phyloP scores from a whole-genome alignment of 1,140 invertebrate species.

The Sycophila sp. region DNA sequence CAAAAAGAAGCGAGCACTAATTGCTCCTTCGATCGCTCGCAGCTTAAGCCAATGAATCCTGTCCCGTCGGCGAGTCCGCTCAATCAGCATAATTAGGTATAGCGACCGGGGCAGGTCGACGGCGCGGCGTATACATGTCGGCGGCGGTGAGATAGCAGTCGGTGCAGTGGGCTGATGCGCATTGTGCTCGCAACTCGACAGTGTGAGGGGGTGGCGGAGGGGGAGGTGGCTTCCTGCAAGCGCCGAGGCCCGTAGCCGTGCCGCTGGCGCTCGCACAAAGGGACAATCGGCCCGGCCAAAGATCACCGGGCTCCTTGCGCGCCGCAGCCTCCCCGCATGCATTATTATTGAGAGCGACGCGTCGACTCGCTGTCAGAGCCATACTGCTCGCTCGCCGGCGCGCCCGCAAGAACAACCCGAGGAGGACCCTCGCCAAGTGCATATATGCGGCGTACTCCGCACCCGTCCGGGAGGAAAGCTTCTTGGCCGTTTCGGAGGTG shows the following conservation, averaged over 20 bases:
- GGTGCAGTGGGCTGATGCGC: not conserved
- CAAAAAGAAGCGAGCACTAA: not conserved
- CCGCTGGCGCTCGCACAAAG: slow-evolving; percentile 11
- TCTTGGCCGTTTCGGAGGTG: no score
- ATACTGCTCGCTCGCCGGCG: not conserved
- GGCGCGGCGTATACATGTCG: not conserved
- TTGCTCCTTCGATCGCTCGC: not conserved
- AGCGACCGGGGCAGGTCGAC: not conserved
- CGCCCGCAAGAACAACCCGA: not conserved
- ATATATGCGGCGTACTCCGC: not conserved
- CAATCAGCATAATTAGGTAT: slow-evolving; percentile 36
- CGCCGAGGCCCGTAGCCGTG: not conserved
- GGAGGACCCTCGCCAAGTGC: not conserved
- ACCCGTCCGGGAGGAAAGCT: no score
- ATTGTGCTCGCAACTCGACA: not conserved
- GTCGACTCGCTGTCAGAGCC: not conserved
- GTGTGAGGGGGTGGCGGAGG: not conserved
- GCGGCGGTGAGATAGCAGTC: not conserved
- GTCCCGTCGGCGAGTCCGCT: not conserved
- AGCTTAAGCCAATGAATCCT: not conserved
- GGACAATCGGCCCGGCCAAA: slow-evolving; percentile 20
- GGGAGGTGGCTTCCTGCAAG: not conserved
- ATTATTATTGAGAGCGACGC: no score
- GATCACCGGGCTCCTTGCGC: not conserved
- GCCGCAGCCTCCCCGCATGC: not conserved